A percentile compares a stretch with the other conserved stretches of the same genome.
Conservation (phyloP, 2,797 vertebrate genomes). For the Peromyscus nudipes region DNA sequence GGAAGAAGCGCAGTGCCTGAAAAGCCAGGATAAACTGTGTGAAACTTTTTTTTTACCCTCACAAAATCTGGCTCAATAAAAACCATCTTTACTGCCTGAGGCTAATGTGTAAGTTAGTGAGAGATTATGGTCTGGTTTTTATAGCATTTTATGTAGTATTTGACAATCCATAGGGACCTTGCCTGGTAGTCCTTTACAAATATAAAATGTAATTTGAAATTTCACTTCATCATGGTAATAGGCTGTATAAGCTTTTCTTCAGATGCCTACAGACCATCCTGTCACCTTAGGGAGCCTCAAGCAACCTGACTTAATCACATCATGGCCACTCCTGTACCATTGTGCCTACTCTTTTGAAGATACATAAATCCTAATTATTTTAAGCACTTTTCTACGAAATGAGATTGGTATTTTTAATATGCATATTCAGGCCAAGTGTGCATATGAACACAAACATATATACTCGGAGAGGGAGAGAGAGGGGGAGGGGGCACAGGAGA, state of each 20-base stretch:
- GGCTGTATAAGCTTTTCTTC: conserved; percentile 78
- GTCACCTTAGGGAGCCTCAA: conserved; percentile 78
- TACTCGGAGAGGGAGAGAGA: neutral
- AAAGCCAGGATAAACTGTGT: conserved; percentile 78
- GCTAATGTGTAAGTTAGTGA: conserved; percentile 84
- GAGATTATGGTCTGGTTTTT: conserved; percentile 84
- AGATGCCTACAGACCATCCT: conserved; percentile 76
- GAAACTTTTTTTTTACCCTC: conserved; percentile 65
- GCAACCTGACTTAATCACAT: conserved; percentile 80
- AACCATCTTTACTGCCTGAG: conserved; percentile 86
- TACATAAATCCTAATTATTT: conserved; percentile 84
- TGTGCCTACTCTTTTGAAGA: conserved; percentile 74
- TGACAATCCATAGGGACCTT: conserved; percentile 81
- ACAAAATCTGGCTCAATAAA: conserved; percentile 86
- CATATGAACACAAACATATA: neutral
- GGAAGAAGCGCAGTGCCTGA: conserved; percentile 65
- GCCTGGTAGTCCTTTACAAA: conserved; percentile 84
- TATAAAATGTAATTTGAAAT: conserved; percentile 84
- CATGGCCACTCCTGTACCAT: conserved; percentile 66
- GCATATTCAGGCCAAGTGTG: neutral
- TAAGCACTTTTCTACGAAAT: conserved; percentile 79
- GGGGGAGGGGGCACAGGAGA: neutral
- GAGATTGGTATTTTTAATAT: conserved; percentile 43
- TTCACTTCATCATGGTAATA: conserved; percentile 84
- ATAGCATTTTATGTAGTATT: conserved; percentile 82